These are phyloP conservation scores for Oreortyx pictus DNA, from an alignment of 2,797 vertebrate species.

Conservation along the genomic window DNA sequence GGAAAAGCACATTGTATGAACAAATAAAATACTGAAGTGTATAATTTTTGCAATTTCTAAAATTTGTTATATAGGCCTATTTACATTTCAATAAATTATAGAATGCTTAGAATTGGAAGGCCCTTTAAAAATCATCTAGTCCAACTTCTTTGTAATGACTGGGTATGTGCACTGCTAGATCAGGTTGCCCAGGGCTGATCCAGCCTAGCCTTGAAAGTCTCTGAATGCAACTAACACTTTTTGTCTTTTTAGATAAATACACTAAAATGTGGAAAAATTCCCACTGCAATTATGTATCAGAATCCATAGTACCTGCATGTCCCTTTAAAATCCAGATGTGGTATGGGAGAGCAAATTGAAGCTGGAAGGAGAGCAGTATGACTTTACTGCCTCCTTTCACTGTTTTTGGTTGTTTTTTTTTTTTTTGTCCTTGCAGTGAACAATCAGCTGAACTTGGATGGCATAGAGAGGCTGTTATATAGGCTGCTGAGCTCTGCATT, in stretches of 20 bases:
- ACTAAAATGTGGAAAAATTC: slow-evolving; percentile 1
- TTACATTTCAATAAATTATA: not conserved
- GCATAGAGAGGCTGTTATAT: slow-evolving; percentile 48
- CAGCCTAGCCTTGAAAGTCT: no score
- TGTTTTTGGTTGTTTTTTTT: slow-evolving; percentile 53
- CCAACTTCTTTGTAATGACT: no score
- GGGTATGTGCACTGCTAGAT: no score
- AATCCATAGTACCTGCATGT: slow-evolving; percentile 22
- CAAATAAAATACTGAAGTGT: not conserved
- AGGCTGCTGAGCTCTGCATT: slow-evolving; percentile 55
- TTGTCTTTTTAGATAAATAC: not conserved
- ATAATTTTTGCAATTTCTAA: not conserved
- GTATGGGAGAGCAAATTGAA: not conserved
- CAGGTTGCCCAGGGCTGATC: no score
- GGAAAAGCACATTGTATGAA: not conserved
- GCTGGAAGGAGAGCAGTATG: slow-evolving; percentile 40
- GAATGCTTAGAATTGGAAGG: no score
- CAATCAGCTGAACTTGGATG: slow-evolving; percentile 67
- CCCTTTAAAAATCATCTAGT: no score
- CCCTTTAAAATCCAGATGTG: slow-evolving; percentile 44
- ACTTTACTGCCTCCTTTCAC: slow-evolving; percentile 60
- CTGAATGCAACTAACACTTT: not conserved
- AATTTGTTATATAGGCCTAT: not conserved
- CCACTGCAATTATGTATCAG: not conserved
- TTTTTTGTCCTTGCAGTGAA: slow-evolving; percentile 29